These are phyloP conservation scores for Phenganax marumi DNA, from an alignment of 92 coral and sea anemone species.

Conservation along the genomic window DNA sequence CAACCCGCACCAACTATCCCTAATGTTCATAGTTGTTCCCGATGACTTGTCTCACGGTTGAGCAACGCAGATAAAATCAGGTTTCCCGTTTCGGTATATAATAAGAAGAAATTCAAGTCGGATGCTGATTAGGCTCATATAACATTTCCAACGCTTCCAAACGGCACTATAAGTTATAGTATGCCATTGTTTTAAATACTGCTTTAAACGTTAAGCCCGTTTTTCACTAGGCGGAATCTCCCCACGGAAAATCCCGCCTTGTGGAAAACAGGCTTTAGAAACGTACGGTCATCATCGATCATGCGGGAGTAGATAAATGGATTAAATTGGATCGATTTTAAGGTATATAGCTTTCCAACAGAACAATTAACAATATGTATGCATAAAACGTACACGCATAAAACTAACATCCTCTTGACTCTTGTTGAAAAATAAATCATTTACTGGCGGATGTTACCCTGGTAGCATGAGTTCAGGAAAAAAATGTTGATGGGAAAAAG, in stretches of 20 bases:
- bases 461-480: too few relatives aligned
- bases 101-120: conserved; percentile 39
- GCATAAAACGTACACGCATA: too few relatives aligned
- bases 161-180: conserved; percentile 34
- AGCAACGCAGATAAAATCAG: conserved; percentile 32
- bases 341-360: too few relatives aligned
- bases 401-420: too few relatives aligned
- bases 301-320: too few relatives aligned
- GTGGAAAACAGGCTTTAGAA: too few relatives aligned
- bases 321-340: too few relatives aligned
- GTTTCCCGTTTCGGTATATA: conserved; percentile 45
- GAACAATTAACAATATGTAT: too few relatives aligned
- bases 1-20: conserved; percentile 42
- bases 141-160: conserved; percentile 48
- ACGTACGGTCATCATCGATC: too few relatives aligned
- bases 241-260: background rate
- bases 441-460: too few relatives aligned
- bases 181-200: conserved; percentile 25
- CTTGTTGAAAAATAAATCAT: too few relatives aligned
- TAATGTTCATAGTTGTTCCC: conserved; percentile 45
- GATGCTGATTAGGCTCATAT: conserved; percentile 42
- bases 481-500: too few relatives aligned
- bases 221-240: background rate
- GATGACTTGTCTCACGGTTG: conserved; percentile 40
- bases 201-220: background rate